Evolutionary conservation across 2,797 vertebrate species (phyloP).

Genomic region (Neomorphus geoffroyi): DNA sequence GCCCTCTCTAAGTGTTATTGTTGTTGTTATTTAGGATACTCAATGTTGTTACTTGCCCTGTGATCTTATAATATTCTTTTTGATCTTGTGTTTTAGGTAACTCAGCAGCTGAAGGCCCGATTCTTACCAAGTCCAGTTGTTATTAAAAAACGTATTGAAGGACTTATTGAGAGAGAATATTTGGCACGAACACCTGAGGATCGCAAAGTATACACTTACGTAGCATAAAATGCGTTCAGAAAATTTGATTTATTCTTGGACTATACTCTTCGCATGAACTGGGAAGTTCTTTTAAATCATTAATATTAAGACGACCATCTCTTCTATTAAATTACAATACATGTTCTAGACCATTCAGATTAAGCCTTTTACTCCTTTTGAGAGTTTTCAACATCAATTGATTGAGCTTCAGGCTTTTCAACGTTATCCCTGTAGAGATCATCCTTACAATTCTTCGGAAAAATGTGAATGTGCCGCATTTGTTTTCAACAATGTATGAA

Average conservation of each 20-base stretch:
- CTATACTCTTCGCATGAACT: conserved; percentile 93
- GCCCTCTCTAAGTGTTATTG: neutral
- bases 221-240: conserved; percentile 88
- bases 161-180: conserved; percentile 99
- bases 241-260: conserved; percentile 85
- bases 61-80: neutral
- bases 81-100: conserved; percentile 84
- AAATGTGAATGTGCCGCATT: conserved; percentile 97
- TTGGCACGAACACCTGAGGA: conserved; percentile 98
- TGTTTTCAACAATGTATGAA: conserved; percentile 96
- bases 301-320: conserved; percentile 85
- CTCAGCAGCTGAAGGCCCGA: conserved; percentile 93
- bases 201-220: conserved; percentile 98
- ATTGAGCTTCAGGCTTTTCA: conserved; percentile 92
- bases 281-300: conserved; percentile 94
- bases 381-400: conserved; percentile 89
- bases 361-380: conserved; percentile 86
- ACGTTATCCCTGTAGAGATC: conserved; percentile 93
- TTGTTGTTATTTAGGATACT: neutral
- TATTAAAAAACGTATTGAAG: conserved; percentile 99
- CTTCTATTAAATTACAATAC: conserved; percentile 86
- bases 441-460: conserved; percentile 94
- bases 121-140: conserved; percentile 98
- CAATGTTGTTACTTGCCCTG: neutral
- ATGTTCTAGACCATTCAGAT: conserved; percentile 91